These are phyloP conservation scores for Leuctra nigra DNA, from an alignment of 2,888 invertebrate genomes.

Conservation along the genomic window DNA sequence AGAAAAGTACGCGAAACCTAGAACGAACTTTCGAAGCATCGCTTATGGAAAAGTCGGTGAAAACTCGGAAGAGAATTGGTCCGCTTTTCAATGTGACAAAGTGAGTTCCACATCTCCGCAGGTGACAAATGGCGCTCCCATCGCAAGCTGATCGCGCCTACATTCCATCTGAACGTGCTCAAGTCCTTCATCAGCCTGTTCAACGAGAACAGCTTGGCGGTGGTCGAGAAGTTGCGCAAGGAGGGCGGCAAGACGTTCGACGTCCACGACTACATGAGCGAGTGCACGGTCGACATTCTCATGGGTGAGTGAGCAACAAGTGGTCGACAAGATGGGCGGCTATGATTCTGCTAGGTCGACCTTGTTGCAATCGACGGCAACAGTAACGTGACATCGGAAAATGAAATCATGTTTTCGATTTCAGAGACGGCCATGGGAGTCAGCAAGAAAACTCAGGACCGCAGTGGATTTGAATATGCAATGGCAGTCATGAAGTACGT, in stretches of 20 bases:
- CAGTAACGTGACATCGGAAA: too few species aligned
- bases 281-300: constrained; percentile 67
- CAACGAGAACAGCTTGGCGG: constrained; percentile 71
- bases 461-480: constrained; percentile 76
- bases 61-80: too few species aligned
- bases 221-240: constrained; percentile 39
- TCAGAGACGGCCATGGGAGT: constrained; percentile 86
- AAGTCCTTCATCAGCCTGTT: constrained; percentile 82
- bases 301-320: constrained; percentile 46
- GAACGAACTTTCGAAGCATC: too few species aligned
- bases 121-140: constrained; percentile 81
- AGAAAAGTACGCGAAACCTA: too few species aligned
- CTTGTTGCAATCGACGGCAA: too few species aligned
- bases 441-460: constrained; percentile 63
- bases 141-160: constrained; percentile 79
- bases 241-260: constrained; percentile 42
- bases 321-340: too few species aligned
- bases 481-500: constrained; percentile 77
- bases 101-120: too few species aligned
- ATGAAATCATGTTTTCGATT: too few species aligned
- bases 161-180: constrained; percentile 80
- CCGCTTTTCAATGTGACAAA: too few species aligned
- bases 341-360: too few species aligned
- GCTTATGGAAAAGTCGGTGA: too few species aligned
- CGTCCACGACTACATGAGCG: constrained; percentile 46